phyloP scores from a whole-genome alignment of 1,140 invertebrate species.

The Macrobrachium rosenbergii region DNA sequence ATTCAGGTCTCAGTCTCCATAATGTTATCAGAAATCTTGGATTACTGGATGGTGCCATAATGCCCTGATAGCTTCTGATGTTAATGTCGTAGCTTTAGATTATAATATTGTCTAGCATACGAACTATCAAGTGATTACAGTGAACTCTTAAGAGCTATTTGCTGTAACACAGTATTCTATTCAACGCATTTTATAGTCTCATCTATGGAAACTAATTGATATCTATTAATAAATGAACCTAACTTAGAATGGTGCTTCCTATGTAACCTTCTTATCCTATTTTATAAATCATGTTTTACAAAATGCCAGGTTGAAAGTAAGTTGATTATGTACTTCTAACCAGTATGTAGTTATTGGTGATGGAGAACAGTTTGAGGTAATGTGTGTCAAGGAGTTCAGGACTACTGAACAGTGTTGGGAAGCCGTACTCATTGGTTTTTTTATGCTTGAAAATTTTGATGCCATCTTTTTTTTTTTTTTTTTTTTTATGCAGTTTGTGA shows the following conservation, averaged over 20 bases:
- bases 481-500: no score
- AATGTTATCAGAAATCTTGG: background rate
- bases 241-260: slow-evolving; percentile 39
- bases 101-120: slow-evolving; percentile 57
- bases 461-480: no score
- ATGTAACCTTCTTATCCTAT: background rate
- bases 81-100: slow-evolving; percentile 61
- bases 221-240: slow-evolving; percentile 64
- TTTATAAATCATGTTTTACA: no score
- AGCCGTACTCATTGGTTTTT: no score
- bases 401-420: no score
- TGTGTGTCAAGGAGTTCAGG: no score
- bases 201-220: slow-evolving; percentile 59
- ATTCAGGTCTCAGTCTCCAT: background rate
- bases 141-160: slow-evolving; percentile 39
- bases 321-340: no score
- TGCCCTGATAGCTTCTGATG: slow-evolving; percentile 54
- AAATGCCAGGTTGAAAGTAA: no score
- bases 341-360: no score
- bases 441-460: no score
- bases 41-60: slow-evolving; percentile 27
- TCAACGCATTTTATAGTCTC: slow-evolving; percentile 63
- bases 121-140: slow-evolving; percentile 59
- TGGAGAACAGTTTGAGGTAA: no score
- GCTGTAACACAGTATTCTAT: slow-evolving; percentile 54